Conservation (phyloP, 2,888 invertebrate species). For the Bursaphelenchus okinawaensis region DNA sequence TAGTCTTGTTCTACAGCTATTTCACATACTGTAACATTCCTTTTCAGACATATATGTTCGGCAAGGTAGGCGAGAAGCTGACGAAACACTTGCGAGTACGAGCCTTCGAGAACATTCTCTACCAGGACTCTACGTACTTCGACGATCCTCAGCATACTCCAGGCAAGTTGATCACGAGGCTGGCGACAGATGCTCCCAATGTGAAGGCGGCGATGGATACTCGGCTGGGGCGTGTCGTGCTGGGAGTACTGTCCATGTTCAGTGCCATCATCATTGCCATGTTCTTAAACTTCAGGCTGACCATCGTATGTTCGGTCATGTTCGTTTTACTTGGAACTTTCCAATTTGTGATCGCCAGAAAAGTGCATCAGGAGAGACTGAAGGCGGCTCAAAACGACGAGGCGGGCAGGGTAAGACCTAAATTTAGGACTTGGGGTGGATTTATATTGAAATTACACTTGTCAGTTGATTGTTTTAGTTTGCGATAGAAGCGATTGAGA, state of each 20-base stretch:
- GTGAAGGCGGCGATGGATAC: slow-evolving; percentile 27
- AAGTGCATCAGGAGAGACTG: slow-evolving; percentile 20
- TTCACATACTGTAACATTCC: neutral
- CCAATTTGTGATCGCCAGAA: slow-evolving; percentile 24
- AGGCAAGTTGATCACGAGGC: slow-evolving; percentile 29
- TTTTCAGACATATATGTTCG: slow-evolving; percentile 24
- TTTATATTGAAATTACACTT: too few species aligned
- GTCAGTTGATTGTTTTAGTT: too few species aligned
- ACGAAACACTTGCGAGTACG: slow-evolving; percentile 44
- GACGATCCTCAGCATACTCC: slow-evolving; percentile 33
- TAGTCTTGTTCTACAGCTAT: neutral
- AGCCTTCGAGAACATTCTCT: slow-evolving; percentile 23
- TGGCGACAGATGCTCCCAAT: slow-evolving; percentile 35
- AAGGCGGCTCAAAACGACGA: slow-evolving; percentile 22
- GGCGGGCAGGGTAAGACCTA: too few species aligned
- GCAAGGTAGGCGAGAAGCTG: slow-evolving; percentile 40
- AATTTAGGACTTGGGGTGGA: neutral
- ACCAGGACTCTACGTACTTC: slow-evolving; percentile 31
- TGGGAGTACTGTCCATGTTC: slow-evolving; percentile 23
- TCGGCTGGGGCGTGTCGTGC: slow-evolving; percentile 18
- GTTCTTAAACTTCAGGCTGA: slow-evolving; percentile 21
- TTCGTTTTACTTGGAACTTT: slow-evolving; percentile 22
- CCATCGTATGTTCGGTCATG: slow-evolving; percentile 16
- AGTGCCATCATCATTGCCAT: slow-evolving; percentile 21
- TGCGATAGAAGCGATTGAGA: slow-evolving; percentile 30